Percentiles rank a stretch among this genome's conserved stretches.
These are phyloP conservation scores for Oreotrochilus melanogaster DNA, from an alignment of 2,113 vertebrate genomes.

Conservation along the genomic window DNA sequence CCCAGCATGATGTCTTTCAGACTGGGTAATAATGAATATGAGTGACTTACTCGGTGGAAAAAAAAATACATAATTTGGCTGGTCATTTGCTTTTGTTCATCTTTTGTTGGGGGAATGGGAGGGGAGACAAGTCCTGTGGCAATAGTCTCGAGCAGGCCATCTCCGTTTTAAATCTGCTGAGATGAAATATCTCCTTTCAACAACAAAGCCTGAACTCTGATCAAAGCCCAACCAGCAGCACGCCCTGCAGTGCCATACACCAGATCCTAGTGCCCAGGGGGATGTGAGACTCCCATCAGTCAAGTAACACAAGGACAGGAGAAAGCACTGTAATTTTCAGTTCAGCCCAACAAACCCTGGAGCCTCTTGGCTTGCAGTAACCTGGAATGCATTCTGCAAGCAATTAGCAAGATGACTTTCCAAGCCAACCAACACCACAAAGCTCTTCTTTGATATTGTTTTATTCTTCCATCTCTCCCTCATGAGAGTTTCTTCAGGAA, in stretches of 20 bases:
- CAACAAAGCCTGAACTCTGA: conserved; percentile 61
- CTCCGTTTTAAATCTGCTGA: conserved; percentile 38
- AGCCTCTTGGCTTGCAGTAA: conserved; percentile 37
- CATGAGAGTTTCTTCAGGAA: conserved; percentile 31
- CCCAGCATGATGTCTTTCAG: conserved; percentile 30
- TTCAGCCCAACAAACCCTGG: conserved; percentile 38
- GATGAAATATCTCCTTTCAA: conserved; percentile 68
- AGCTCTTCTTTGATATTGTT: conserved; percentile 41
- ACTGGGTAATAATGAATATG: conserved; percentile 21
- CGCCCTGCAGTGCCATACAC: not conserved
- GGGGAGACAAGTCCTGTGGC: conserved; percentile 44
- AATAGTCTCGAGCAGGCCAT: conserved; percentile 24
- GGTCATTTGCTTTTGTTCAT: conserved; percentile 34
- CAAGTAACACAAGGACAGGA: conserved; percentile 17
- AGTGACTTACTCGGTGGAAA: not conserved
- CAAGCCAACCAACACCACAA: not conserved
- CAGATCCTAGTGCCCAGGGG: conserved; percentile 12
- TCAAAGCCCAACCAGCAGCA: conserved; percentile 61
- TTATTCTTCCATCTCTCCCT: not conserved
- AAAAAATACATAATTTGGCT: conserved; percentile 34
- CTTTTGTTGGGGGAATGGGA: not conserved
- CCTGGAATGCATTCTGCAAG: conserved; percentile 51
- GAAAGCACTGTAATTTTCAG: conserved; percentile 35
- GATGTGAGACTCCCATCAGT: conserved; percentile 18
- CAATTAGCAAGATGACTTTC: conserved; percentile 53